These are phyloP conservation scores for Cabera pusaria DNA, from an alignment of 2,888 invertebrate species.

Conservation along the genomic window DNA sequence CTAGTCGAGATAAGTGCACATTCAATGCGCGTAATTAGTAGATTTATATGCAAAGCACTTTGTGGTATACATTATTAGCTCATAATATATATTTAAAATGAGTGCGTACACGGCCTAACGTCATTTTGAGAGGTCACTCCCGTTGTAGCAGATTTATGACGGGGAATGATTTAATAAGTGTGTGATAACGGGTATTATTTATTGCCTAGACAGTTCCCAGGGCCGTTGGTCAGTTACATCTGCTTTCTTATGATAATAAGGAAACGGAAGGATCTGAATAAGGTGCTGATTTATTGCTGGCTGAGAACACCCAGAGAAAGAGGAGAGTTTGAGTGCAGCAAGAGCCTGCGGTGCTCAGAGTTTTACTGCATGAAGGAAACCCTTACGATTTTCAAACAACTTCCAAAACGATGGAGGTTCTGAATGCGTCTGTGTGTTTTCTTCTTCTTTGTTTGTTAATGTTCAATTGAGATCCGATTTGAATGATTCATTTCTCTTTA, in stretches of 20 bases:
- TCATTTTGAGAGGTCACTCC: conserved; percentile 77
- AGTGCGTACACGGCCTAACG: conserved; percentile 63
- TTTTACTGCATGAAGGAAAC: too few relatives aligned
- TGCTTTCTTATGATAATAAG: conserved; percentile 30
- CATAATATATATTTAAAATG: conserved; percentile 47
- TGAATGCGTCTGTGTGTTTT: too few relatives aligned
- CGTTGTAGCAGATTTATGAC: conserved; percentile 73
- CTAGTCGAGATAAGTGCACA: conserved; percentile 69
- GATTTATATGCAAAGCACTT: conserved; percentile 81
- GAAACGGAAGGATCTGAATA: conserved; percentile 24
- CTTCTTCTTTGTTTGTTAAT: too few relatives aligned
- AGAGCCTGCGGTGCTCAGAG: too few relatives aligned
- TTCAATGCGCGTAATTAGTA: conserved; percentile 78
- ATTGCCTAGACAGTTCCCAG: conserved; percentile 55
- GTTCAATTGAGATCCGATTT: too few relatives aligned
- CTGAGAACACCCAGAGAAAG: too few relatives aligned
- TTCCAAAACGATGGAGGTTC: too few relatives aligned
- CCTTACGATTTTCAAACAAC: too few relatives aligned
- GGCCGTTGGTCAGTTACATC: conserved; percentile 47
- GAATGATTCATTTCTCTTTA: too few relatives aligned
- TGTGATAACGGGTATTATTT: conserved; percentile 72
- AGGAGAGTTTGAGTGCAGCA: too few relatives aligned
- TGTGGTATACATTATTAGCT: conserved; percentile 78
- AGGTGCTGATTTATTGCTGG: too few relatives aligned
- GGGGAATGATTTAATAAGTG: conserved; percentile 70